These are phyloP conservation scores for Eriocheir sinensis DNA, from an alignment of 1,140 invertebrate genomes.

Conservation along the genomic window DNA sequence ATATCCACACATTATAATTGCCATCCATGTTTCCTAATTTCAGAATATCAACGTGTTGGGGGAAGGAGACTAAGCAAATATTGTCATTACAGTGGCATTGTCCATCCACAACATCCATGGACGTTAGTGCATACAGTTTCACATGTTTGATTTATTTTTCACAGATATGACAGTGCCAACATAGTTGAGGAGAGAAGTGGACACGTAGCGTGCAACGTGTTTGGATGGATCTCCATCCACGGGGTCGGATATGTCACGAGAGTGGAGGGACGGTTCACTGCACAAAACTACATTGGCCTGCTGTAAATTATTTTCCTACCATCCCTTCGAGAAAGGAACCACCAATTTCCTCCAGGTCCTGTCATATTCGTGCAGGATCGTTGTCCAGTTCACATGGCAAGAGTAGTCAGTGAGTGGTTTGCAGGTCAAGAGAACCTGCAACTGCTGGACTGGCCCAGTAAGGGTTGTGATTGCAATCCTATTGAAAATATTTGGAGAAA, in stretches of 20 bases:
- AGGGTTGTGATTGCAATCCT: conserved; percentile 42
- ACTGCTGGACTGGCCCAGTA: conserved; percentile 41
- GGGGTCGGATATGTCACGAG: conserved; percentile 45
- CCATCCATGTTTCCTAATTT: background rate
- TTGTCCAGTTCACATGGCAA: conserved; percentile 20
- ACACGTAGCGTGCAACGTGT: background rate
- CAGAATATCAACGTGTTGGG: no score
- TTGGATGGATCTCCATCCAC: background rate
- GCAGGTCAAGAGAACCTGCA: no score
- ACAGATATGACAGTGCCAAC: background rate
- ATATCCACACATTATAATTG: background rate
- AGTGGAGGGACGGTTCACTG: conserved; percentile 47
- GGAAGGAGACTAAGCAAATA: conserved; percentile 7
- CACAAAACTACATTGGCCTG: background rate
- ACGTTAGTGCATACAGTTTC: background rate
- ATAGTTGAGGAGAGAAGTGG: background rate
- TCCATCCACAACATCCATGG: background rate
- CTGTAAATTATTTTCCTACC: conserved; percentile 21
- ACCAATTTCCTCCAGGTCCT: conserved; percentile 1
- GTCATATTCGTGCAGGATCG: conserved; percentile 32
- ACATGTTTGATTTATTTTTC: background rate
- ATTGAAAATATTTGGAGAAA: conserved; percentile 39
- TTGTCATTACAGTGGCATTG: background rate
- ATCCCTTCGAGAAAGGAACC: conserved; percentile 45
- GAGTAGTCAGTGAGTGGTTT: conserved; percentile 39